Evolutionary conservation across 1,140 invertebrate genomes (phyloP), one percentile per base, ranked within the genome.

Genomic region (Heliconius melpomene): DNA sequence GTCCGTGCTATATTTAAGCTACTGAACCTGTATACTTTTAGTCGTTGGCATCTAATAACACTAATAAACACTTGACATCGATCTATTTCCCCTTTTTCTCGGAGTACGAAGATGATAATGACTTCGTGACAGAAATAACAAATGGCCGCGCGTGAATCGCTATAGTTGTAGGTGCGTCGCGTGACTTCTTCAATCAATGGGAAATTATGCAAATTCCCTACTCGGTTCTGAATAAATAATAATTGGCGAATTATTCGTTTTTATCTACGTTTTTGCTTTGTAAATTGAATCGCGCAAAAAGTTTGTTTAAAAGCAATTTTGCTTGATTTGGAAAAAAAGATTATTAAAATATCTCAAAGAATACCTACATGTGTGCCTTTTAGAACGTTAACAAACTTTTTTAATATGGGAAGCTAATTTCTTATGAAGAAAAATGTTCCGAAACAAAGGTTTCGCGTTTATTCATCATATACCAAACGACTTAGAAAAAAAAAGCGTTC

Each of bases 41-140:
- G 83, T 79, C 84, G 87, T 88, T 84, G 82, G 79, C 81, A 84
- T 90, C 88, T 92, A 91, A 91, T 91, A 90, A 88, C 88, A 87
- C 88, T 92, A 91, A 91, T 90, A 88, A 90, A 91, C 83, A 88
- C 84, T 89, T 90, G 90, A 93, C 89, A 91, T 88, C 86, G 84
- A 89, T 88, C 85, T 82, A 84, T 83, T 79, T 81, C 75, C 75
- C 81, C 73, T 46, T 60, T 70, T 83, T 77, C 77, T 36, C 71
- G 32, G 75, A 80, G 78, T 16, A 7, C 60, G 50, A 11, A 74
- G 46, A 70, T 75, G 79, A 72, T 80, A 80, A 79, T 75, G 72
- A 40, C 74, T 80, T 74, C 79, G 79, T 80, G 75, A 77, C 75
- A 77, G 72, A 74, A 73, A 71, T 75, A 77, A 72, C 46, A 75